phyloP scores from a whole-genome alignment of 2,113 vertebrate species.

The Rhea pennata region DNA sequence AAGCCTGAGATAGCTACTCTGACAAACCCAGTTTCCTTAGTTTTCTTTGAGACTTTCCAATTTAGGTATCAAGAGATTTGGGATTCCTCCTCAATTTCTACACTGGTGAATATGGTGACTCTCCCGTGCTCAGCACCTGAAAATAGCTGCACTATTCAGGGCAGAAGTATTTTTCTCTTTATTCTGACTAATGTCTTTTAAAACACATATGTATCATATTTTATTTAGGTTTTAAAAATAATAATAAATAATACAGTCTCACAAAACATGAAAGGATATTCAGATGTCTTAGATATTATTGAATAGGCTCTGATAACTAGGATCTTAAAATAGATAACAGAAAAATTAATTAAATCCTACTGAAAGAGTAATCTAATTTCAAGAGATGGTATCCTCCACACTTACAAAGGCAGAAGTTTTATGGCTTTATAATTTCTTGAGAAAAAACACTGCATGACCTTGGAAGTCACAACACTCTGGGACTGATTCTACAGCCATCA shows the following conservation, averaged over 20 bases:
- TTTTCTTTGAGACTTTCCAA: not conserved
- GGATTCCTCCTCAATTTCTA: not conserved
- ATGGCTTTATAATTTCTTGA: not conserved
- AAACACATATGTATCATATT: not conserved
- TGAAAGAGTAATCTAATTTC: not conserved
- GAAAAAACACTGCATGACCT: not conserved
- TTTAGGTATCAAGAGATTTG: not conserved
- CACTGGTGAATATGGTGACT: not conserved
- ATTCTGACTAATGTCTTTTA: not conserved
- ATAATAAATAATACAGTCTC: not conserved
- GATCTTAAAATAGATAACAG: not conserved
- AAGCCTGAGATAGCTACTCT: not conserved
- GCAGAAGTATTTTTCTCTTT: not conserved
- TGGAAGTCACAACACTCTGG: not conserved
- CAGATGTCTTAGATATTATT: not conserved
- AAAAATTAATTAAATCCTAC: not conserved
- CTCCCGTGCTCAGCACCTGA: not conserved
- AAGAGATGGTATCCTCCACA: not conserved
- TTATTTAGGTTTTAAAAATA: not conserved
- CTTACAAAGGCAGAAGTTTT: not conserved
- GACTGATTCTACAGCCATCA: not conserved
- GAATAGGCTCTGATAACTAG: not conserved
- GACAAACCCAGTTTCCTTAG: not conserved
- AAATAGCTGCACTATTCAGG: not conserved
- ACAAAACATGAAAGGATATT: not conserved